Base-by-base conservation (phyloP, 2,113 vertebrate genomes). In the Spheniscus mendiculus region DNA sequence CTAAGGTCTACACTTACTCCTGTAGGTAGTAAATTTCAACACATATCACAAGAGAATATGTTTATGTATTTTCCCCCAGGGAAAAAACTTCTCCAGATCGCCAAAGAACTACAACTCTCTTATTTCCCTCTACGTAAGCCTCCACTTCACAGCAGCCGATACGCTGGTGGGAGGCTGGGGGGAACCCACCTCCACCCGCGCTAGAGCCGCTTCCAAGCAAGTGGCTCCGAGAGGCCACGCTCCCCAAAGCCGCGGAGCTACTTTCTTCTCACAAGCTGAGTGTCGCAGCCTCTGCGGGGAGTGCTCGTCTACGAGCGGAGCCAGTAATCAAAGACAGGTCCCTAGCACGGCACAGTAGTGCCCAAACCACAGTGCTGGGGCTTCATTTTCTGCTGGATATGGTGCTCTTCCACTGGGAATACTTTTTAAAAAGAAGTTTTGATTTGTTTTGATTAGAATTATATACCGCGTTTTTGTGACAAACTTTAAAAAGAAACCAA, bases 401-500 rank as follows among this genome's bases (percentile, higher is more conserved):
- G 11, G 14, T 86, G 74, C 22, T 74, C 42, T 95, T 77, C 81
- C 23, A 40, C 25, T 53, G 69, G 87, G 49, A 76, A 66, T 67
- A 72, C 80, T 91, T 93, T 87, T 94, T 71, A 44, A 87, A 81
- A 83, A 88, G 22, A 76, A 82, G 27, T 95, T 97, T 85, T 82
- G 62, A 67, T 94, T 97, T 98, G 77, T 94, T 97, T 96, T 96
- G 87, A 85, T 97, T 96, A 95, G 83, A 90, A 88, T 97, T 87
- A 88, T 49, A 55, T 66, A 25, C 89, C 42, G 18, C 7, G 73
- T 55, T 83, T 91, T 91, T 94, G 58, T 87, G 89, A 96, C 77
- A 93, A 97, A 97, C 92, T 86, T 97, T 84, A 85, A 87, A 94
- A 94, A 80, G 77, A 84, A 95, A 87, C 1, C 71, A 96, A 86